A percentile compares a stretch with the other conserved stretches of the same genome.
These are phyloP conservation scores for Oncorhynchus gorbuscha DNA, from an alignment of 2,113 vertebrate species.

Conservation along the genomic window DNA sequence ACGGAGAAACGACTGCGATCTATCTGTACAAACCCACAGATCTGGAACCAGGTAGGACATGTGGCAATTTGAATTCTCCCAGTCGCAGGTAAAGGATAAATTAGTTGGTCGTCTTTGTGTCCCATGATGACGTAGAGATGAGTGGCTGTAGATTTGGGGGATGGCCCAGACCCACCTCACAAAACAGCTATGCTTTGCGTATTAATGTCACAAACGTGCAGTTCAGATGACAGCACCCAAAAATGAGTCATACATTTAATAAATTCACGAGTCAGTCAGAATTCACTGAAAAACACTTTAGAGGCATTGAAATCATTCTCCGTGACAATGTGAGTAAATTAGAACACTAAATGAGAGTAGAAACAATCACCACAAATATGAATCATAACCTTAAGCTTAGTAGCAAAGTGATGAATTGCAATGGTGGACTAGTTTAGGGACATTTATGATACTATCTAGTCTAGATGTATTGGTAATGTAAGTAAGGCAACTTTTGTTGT, in stretches of 20 bases:
- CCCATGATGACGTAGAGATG: slow-evolving; percentile 6
- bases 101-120: slow-evolving; percentile 6
- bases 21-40: slow-evolving; percentile 33
- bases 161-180: not conserved
- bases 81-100: not conserved
- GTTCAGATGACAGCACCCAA: not conserved
- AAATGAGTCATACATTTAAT: slow-evolving; percentile 31
- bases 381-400: not conserved
- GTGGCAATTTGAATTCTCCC: slow-evolving; percentile 44
- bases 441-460: not conserved
- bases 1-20: slow-evolving; percentile 31
- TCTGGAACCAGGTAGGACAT: slow-evolving; percentile 33
- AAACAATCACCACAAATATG: too few relatives aligned
- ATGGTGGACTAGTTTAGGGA: not conserved
- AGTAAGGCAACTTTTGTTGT: too few relatives aligned
- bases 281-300: slow-evolving; percentile 33
- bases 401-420: not conserved
- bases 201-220: slow-evolving; percentile 29
- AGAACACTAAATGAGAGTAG: slow-evolving; percentile 15
- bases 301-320: slow-evolving; percentile 31
- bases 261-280: slow-evolving; percentile 19
- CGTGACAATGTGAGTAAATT: slow-evolving; percentile 31
- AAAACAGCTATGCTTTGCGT: slow-evolving; percentile 21
- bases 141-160: not conserved
- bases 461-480: not conserved